Percentiles rank a stretch among this genome's conserved stretches.
Evolutionary conservation across 2,888 invertebrate genomes (phyloP).

Genomic region (Cyclophora punctaria): DNA sequence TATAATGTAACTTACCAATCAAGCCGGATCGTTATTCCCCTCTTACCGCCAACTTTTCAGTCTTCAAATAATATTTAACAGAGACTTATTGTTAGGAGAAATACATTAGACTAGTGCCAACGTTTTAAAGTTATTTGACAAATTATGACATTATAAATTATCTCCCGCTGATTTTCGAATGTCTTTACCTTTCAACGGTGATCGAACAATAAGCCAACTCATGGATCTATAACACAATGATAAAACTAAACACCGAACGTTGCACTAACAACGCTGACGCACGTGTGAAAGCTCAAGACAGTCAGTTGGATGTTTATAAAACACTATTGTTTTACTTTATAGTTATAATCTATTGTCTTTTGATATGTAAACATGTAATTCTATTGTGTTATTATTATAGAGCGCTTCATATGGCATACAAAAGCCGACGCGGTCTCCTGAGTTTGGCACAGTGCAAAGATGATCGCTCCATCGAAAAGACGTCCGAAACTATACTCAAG

Average conservation of each 20-base stretch:
- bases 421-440: conserved; percentile 63
- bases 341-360: conserved; percentile 65
- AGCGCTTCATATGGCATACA: conserved; percentile 68
- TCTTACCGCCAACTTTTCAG: no score
- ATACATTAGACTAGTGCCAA: no score
- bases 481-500: conserved; percentile 63
- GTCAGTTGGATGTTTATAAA: conserved; percentile 61
- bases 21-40: no score
- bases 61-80: no score
- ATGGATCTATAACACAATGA: no score
- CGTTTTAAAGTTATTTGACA: no score
- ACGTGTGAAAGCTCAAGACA: conserved; percentile 44
- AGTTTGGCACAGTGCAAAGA: conserved; percentile 60
- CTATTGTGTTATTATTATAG: conserved; percentile 54
- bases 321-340: conserved; percentile 55
- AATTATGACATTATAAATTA: no score
- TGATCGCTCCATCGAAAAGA: conserved; percentile 47
- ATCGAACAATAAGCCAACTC: no score
- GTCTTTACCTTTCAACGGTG: no score
- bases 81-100: no score
- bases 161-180: no score
- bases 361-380: conserved; percentile 46
- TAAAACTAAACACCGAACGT: conserved; percentile 9
- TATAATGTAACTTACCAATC: no score
- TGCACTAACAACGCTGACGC: conserved; percentile 37